These are phyloP conservation scores for Catocala sponsa DNA, from an alignment of 2,888 invertebrate species.

Conservation along the genomic window DNA sequence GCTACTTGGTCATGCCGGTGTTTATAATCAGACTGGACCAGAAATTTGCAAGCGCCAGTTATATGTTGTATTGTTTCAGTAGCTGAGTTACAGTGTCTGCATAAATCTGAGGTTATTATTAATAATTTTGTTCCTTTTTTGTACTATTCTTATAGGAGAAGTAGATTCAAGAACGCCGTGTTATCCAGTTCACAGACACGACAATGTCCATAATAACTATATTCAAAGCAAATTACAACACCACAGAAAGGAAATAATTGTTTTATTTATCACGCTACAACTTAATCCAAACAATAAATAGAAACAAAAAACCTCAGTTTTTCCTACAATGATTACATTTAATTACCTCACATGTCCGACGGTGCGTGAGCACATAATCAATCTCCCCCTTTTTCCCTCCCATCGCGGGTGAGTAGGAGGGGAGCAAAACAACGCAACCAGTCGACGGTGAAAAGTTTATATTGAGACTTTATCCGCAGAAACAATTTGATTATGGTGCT, in stretches of 20 bases:
- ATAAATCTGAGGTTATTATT: too few species aligned
- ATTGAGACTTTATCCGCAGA: slow-evolving; percentile 38
- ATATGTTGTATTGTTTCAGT: too few species aligned
- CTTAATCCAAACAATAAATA: slow-evolving; percentile 31
- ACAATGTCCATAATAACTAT: too few species aligned
- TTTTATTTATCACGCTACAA: slow-evolving; percentile 5
- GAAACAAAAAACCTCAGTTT: slow-evolving; percentile 47
- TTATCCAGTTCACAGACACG: too few species aligned
- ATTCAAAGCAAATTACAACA: too few species aligned
- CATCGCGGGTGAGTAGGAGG: slow-evolving; percentile 28
- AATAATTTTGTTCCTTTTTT: too few species aligned
- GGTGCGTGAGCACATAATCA: slow-evolving; percentile 72
- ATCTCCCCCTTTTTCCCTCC: slow-evolving; percentile 54
- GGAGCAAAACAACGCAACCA: slow-evolving; percentile 51
- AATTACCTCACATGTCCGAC: slow-evolving; percentile 72
- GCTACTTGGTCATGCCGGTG: too few species aligned
- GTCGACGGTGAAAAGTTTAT: slow-evolving; percentile 43
- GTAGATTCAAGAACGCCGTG: too few species aligned
- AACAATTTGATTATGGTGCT: slow-evolving; percentile 34
- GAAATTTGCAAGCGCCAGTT: too few species aligned
- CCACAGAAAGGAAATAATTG: slow-evolving; percentile 3
- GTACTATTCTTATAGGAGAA: too few species aligned
- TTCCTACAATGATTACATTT: slow-evolving; percentile 70
- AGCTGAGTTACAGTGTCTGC: too few species aligned
- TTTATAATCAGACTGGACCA: too few species aligned